These are phyloP conservation scores for Euproctis similis DNA, from an alignment of 2,888 invertebrate genomes.

Conservation along the genomic window DNA sequence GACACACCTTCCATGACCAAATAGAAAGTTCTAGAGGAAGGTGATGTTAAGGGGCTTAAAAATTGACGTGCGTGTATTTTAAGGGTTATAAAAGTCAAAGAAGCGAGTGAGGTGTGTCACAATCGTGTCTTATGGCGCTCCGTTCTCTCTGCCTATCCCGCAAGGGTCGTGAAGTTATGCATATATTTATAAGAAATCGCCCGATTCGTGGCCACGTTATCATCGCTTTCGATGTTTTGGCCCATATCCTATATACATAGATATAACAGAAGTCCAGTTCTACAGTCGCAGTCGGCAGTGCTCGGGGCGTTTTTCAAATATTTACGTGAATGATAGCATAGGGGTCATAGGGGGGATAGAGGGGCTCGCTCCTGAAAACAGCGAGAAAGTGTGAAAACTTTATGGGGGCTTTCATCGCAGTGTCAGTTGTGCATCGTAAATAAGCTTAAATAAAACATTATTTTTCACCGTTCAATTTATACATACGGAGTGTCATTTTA, in stretches of 20 bases:
- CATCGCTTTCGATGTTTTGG: conserved; percentile 11
- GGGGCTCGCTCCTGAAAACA: conserved; percentile 5
- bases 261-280: conserved; percentile 11
- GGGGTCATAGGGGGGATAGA: conserved; percentile 12
- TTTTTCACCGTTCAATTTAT: conserved; percentile 6
- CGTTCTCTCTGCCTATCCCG: too few relatives aligned
- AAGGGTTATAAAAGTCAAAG: too few relatives aligned
- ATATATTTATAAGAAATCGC: too few relatives aligned
- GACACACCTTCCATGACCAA: too few relatives aligned
- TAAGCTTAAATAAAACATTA: conserved; percentile 43
- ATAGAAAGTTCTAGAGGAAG: too few relatives aligned
- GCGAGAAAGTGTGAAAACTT: conserved; percentile 37
- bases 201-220: conserved; percentile 5
- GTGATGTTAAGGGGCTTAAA: too few relatives aligned
- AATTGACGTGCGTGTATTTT: too few relatives aligned
- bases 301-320: conserved; percentile 37
- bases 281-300: conserved; percentile 7
- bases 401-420: conserved; percentile 35
- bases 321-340: conserved; percentile 42
- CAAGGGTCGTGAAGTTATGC: too few relatives aligned
- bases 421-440: conserved; percentile 21
- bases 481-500: too few relatives aligned
- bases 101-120: too few relatives aligned
- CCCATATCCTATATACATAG: conserved; percentile 5
- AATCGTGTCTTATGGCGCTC: too few relatives aligned